Evolutionary conservation across 2,888 invertebrate species (phyloP), one percentile per base, ranked within the genome.

Genomic region (Rhamphomyia laevipes): DNA sequence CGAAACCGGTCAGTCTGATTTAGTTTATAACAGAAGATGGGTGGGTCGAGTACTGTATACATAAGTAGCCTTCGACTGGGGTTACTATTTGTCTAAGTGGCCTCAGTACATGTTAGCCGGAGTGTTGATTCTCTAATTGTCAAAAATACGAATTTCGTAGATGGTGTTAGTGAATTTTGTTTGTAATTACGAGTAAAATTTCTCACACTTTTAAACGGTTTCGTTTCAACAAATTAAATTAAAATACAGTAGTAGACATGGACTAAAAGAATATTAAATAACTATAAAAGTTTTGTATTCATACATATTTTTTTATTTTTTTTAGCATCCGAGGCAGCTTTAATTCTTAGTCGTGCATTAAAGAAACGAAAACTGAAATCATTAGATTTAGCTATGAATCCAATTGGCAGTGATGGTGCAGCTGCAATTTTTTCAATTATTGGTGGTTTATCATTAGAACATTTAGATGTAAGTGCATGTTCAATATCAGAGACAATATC

Each of bases 401-500:
- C 69, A n/a, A 67, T 70, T 27, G 61, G 63, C 40, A 65, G 67
- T 13, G 69, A 69, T 49, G 70, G 70, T 3, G 64, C 64, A 1
- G 64, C 65, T 1, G 64, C 66, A 35, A 62, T 70, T 46, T 63
- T 70, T 48, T 56, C 64, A 2, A 57, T 59, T 10, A 50, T 67
- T 5, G 56, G 58, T 15, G 45, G 52, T 21, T 56, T 68, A 51
- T 63, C 66, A 12, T 58, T 70, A 7, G 57, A 56, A 40, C 47
- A 55, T 17, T 50, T 70, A 12, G 63, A 70, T 50, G 10, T 70
- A 13, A 61, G 64, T 30, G 63, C 62, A 16, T 70, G 70, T 49
- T 60, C 59, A 4, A 58, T 70, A 11, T 60, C 57, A 3, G 58
- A 60, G 3, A 53, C 58, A 5, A 63, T 70, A 9, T 65, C 61